Evolutionary conservation across 2,797 vertebrate genomes (phyloP).

Genomic region (Girardinus metallicus): DNA sequence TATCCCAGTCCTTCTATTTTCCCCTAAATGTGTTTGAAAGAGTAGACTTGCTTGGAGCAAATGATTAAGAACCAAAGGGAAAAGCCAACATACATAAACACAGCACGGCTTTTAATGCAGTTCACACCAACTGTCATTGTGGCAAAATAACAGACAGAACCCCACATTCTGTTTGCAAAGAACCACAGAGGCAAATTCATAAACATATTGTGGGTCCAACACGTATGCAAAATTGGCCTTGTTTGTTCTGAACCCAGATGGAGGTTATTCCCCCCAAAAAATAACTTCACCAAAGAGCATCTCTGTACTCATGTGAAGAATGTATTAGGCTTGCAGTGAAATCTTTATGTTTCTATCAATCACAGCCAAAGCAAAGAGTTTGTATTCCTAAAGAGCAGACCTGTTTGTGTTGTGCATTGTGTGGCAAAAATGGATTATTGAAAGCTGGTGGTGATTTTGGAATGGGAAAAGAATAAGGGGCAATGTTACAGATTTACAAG

Average conservation of each 20-base stretch:
- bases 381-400: background rate
- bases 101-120: constrained; percentile 61
- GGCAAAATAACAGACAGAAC: constrained; percentile 23
- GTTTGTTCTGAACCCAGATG: background rate
- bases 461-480: background rate
- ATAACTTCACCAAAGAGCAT: background rate
- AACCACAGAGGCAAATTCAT: background rate
- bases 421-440: background rate
- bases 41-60: constrained; percentile 66
- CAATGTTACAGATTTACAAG: background rate
- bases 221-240: background rate
- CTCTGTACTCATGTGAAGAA: background rate
- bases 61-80: constrained; percentile 71
- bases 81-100: constrained; percentile 49
- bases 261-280: background rate
- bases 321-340: background rate
- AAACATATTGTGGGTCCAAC: background rate
- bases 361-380: background rate
- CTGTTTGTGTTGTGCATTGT: background rate
- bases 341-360: background rate
- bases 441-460: background rate
- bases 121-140: constrained; percentile 27
- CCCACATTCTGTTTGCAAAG: constrained; percentile 7
- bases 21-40: constrained; percentile 56
- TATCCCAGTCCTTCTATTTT: constrained; percentile 43